Conservation (phyloP, 2,113 vertebrate genomes). For the Podocnemis expansa region DNA sequence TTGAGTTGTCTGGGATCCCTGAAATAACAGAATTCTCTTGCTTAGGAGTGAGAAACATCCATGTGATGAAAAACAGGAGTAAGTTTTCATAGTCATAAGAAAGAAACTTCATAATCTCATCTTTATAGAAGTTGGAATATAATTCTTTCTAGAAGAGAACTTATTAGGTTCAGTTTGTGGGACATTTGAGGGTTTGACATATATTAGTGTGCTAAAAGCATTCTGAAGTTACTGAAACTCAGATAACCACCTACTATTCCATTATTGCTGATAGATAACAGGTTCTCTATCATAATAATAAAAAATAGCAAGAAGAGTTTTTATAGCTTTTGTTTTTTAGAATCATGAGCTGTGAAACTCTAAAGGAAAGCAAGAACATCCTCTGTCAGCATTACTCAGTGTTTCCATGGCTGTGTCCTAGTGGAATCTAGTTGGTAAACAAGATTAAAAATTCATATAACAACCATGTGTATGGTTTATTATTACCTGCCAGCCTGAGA, state of each 20-base stretch:
- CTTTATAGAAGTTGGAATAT: neutral
- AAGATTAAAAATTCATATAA: neutral
- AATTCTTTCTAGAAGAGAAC: neutral
- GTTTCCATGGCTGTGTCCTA: neutral
- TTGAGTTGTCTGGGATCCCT: neutral
- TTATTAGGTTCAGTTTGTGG: neutral
- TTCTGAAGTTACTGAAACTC: neutral
- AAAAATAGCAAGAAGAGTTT: neutral
- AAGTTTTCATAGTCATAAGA: neutral
- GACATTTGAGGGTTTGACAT: neutral
- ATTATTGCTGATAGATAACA: neutral
- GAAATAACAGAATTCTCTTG: neutral
- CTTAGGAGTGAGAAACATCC: neutral
- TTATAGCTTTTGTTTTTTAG: neutral
- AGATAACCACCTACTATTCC: neutral
- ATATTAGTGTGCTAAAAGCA: neutral
- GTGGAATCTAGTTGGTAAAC: neutral
- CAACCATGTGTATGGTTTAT: neutral
- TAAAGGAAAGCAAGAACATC: neutral
- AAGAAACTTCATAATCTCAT: neutral
- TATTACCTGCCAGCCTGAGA: neutral
- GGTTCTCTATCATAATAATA: neutral
- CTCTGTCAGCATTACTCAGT: neutral
- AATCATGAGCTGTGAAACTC: rapidly evolving
- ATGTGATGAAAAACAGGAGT: neutral